Base-by-base conservation (phyloP, 2,797 vertebrate species). In the Varecia variegata region DNA sequence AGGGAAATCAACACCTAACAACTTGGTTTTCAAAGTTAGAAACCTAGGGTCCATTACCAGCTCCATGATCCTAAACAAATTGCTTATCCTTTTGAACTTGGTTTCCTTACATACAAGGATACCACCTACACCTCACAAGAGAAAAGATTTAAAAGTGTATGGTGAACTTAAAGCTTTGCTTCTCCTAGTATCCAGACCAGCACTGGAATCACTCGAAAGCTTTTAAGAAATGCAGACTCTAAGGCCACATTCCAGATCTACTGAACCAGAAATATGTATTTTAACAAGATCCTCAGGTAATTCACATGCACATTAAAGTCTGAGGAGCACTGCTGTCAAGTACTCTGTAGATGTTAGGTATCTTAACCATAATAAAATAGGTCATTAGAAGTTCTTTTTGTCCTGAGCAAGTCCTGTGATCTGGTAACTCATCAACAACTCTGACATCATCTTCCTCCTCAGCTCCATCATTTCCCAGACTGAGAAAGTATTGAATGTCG, bases 401-500 rank as follows among this genome's bases (percentile, higher is more conserved):
- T 80, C 73, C 58, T 58, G 25, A 73, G 38, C 14, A 83, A 92
- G 87, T 88, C 54, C 38, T 88, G 25, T 76, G 76, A 90, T 25
- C 43, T 79, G 25, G 45, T 95, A 95, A 90, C 50, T 81, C 81
- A 96, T 92, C 79, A 94, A 84, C 71, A 67, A n/a, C 30, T 79
- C 71, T 43, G 84, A 94, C 47, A 62, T 76, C 74, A 82, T 60
- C 71, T 11, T 35, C 35, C 6, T 70, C 50, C 52, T 87, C 74
- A 52, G 81, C 18, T 93, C 50, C 35, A 52, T 40, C n/a, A 87
- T 43, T 86, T 81, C 27, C 25, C 60, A 83, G 47, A 43, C 52
- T 79, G 70, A 71, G 43, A 92, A 92, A 94, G 71, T 45, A 92
- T 27, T 84, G 71, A 73, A 92, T 23, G 27, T 76, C 18, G 47